A percentile compares a stretch with the other conserved stretches of the same genome.
These are phyloP conservation scores for Ivindomyrus marchei DNA, from an alignment of 2,113 vertebrate genomes.

Conservation along the genomic window DNA sequence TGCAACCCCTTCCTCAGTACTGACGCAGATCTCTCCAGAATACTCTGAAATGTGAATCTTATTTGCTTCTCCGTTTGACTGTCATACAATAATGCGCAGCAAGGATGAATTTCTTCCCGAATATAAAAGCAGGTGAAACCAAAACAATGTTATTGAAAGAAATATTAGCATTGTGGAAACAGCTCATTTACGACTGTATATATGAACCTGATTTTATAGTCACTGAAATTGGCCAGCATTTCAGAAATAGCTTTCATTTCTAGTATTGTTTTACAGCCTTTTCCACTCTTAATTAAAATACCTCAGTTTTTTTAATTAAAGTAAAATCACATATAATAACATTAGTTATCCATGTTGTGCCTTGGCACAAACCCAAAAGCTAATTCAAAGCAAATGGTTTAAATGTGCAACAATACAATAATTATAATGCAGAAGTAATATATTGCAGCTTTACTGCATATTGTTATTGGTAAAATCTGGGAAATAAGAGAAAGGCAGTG, in stretches of 20 bases:
- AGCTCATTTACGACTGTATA: not conserved
- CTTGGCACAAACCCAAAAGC: not conserved
- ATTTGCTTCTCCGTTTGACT: not conserved
- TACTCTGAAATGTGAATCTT: not conserved
- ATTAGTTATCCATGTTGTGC: not conserved
- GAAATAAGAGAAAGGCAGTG: not conserved
- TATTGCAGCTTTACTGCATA: not conserved
- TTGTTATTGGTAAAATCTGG: not conserved
- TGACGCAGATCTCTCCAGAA: not conserved
- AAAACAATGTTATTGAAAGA: not conserved
- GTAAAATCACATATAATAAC: not conserved
- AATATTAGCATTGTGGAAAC: not conserved
- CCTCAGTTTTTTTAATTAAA: not conserved
- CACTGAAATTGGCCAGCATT: not conserved
- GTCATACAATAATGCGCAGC: not conserved
- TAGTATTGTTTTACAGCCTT: not conserved
- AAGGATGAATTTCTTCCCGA: not conserved
- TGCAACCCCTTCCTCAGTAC: not conserved
- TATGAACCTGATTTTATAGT: not conserved
- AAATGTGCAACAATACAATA: not conserved
- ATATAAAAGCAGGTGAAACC: not conserved
- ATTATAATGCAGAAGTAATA: not conserved
- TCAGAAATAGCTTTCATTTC: not conserved
- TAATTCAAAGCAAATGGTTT: not conserved
- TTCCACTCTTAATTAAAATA: not conserved